These are phyloP conservation scores for Myocastor coypus DNA, from an alignment of 2,113 vertebrate genomes.

Conservation along the genomic window DNA sequence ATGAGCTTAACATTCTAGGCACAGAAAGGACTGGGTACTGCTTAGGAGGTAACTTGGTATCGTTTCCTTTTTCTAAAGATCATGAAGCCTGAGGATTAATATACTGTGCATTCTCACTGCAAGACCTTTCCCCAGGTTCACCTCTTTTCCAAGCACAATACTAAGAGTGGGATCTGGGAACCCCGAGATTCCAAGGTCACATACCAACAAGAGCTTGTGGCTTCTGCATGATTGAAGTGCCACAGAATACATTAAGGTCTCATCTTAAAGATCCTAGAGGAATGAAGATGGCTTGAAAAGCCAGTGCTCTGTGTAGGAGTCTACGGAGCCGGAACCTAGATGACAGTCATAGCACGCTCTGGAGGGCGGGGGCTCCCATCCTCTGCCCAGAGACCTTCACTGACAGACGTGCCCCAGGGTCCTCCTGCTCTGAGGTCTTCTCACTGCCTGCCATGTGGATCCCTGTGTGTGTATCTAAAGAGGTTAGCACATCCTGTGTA, in stretches of 20 bases:
- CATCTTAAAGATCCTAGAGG: not conserved
- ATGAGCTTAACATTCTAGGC: not conserved
- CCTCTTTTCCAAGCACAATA: not conserved
- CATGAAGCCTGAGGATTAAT: not conserved
- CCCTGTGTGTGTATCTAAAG: slow-evolving; percentile 52
- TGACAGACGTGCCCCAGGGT: not conserved
- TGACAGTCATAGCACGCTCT: not conserved
- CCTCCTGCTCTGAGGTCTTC: not conserved
- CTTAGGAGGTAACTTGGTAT: not conserved
- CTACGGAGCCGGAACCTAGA: not conserved
- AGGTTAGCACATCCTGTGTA: slow-evolving; percentile 81
- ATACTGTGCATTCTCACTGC: not conserved
- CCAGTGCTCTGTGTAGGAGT: not conserved
- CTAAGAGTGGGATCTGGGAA: not conserved
- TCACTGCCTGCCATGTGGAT: slow-evolving; percentile 39
- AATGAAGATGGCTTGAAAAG: not conserved
- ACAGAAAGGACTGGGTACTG: not conserved
- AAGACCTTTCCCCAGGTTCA: not conserved
- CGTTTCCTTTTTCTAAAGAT: not conserved
- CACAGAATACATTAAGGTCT: not conserved
- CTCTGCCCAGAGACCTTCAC: not conserved
- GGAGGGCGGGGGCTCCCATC: not conserved
- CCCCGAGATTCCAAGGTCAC: slow-evolving; percentile 1
- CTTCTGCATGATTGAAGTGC: slow-evolving; percentile 37
- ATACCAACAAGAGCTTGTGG: slow-evolving; percentile 35